phyloP scores from a whole-genome alignment of 2,888 invertebrate genomes.

The Nezara viridula region DNA sequence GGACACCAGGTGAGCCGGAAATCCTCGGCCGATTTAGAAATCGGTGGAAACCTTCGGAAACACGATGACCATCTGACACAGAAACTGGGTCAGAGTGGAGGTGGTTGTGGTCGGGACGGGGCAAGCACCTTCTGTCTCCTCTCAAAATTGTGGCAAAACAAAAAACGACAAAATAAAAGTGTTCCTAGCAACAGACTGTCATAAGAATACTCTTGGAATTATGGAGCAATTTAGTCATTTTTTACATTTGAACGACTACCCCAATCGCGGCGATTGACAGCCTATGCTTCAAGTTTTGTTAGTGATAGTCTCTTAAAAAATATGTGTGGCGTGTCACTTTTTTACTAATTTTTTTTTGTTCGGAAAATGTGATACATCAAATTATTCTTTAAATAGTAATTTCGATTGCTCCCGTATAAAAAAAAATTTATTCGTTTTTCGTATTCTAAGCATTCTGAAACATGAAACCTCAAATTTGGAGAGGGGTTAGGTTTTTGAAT shows the following conservation, averaged over 20 bases:
- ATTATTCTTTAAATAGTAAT: too few relatives aligned
- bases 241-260: background rate
- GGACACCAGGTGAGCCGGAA: slow-evolving; percentile 31
- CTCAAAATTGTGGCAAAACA: background rate
- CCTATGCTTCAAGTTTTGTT: too few relatives aligned
- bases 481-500: too few relatives aligned
- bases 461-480: too few relatives aligned
- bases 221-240: background rate
- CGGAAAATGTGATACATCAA: too few relatives aligned
- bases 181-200: background rate
- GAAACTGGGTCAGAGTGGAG: slow-evolving; percentile 40
- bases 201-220: background rate
- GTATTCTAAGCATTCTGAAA: too few relatives aligned
- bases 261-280: background rate
- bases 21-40: slow-evolving; percentile 20
- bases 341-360: too few relatives aligned
- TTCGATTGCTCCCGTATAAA: too few relatives aligned
- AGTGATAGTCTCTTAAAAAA: too few relatives aligned
- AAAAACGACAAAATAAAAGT: background rate
- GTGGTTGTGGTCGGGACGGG: background rate
- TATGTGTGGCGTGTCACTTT: too few relatives aligned
- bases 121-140: slow-evolving; percentile 8
- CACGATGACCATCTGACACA: slow-evolving; percentile 40
- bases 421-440: too few relatives aligned
- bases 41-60: slow-evolving; percentile 10